phyloP scores from a whole-genome alignment of 2,113 vertebrate genomes.

The Diphyllodes magnificus region DNA sequence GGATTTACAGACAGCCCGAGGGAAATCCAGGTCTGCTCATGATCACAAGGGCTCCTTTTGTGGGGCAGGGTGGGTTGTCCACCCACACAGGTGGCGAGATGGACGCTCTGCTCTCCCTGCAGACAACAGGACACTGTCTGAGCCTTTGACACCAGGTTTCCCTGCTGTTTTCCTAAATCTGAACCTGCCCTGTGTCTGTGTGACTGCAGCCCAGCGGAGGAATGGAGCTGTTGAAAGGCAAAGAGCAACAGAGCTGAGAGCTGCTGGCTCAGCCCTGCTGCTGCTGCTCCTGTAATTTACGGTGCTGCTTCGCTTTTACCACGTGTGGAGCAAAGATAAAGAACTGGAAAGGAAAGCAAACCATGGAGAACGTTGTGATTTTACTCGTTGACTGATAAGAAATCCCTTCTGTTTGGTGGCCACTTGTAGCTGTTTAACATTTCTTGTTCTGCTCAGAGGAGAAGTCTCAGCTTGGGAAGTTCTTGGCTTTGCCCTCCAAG shows the following conservation, averaged over 20 bases:
- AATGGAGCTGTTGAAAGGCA: constrained; percentile 13
- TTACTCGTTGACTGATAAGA: not conserved
- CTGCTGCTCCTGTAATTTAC: not conserved
- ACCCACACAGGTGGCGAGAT: not conserved
- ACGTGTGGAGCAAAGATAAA: not conserved
- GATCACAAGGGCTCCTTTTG: not conserved
- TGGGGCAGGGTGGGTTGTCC: not conserved
- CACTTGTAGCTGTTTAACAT: not conserved
- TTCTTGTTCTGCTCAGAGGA: not conserved
- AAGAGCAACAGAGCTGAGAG: not conserved
- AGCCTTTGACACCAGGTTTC: not conserved
- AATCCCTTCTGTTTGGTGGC: not conserved
- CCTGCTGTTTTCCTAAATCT: not conserved
- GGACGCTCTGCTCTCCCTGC: not conserved
- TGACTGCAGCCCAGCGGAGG: not conserved
- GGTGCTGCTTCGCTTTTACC: not conserved
- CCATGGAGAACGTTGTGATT: not conserved
- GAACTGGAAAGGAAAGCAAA: not conserved
- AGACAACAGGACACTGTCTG: not conserved
- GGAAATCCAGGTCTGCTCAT: not conserved
- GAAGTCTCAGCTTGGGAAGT: not conserved
- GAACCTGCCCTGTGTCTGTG: not conserved
- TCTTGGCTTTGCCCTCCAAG: not conserved
- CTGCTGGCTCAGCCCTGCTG: not conserved
- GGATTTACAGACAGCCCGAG: not conserved